phyloP scores from a whole-genome alignment of 2,113 vertebrate genomes.

The Pteruthius melanotis region DNA sequence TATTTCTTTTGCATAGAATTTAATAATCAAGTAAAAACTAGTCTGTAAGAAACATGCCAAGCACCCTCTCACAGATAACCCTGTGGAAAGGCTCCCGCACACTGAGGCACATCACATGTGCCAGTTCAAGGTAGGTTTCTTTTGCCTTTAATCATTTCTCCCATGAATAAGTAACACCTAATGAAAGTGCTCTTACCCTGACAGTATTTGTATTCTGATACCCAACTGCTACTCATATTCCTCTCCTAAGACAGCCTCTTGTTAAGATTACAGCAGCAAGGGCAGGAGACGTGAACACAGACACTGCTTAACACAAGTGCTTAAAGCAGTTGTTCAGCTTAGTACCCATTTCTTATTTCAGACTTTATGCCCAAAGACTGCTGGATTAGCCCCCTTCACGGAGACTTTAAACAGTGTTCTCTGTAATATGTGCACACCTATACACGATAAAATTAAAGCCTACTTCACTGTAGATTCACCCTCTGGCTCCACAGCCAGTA shows the following conservation, averaged over 20 bases:
- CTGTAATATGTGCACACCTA: background rate
- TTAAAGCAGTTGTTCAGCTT: background rate
- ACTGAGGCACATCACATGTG: background rate
- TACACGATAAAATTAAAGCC: background rate
- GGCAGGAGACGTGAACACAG: background rate
- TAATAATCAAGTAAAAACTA: background rate
- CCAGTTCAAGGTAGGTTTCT: background rate
- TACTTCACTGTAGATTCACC: background rate
- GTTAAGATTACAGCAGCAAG: background rate
- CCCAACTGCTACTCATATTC: background rate
- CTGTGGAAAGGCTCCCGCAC: background rate
- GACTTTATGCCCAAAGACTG: background rate
- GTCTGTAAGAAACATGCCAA: accelerated
- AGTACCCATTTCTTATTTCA: background rate
- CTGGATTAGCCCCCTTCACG: background rate
- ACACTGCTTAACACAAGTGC: background rate
- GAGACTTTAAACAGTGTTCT: background rate
- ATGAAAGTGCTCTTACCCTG: background rate
- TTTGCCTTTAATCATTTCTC: background rate
- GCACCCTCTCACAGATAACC: background rate
- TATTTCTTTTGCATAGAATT: background rate
- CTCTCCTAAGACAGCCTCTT: background rate
- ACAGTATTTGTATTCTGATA: conserved; percentile 3
- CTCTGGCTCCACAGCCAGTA: background rate
- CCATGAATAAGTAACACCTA: conserved; percentile 6